Evolutionary conservation across 2,113 vertebrate species (phyloP), one percentile per base, ranked within the genome.

Genomic region (Neogobius melanostomus): DNA sequence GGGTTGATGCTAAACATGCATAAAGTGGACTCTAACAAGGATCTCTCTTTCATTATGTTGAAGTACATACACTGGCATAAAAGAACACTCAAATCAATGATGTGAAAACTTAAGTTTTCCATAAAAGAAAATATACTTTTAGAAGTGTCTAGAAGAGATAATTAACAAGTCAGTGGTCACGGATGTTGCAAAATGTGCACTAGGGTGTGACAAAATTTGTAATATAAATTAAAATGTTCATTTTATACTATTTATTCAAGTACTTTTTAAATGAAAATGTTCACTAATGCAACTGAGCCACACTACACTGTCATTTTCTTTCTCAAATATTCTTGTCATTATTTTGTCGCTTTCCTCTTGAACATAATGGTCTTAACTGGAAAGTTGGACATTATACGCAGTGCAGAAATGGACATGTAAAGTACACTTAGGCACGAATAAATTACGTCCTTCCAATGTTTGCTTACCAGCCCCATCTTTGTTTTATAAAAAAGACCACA

Each of bases 401-500:
- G 11, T 69, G 52, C n/a, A 66, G 48, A 64, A 36, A 36, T 65
- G 21, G 17, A 5, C 68, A 67, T 36, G 60, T 71, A 45, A 15
- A 61, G 64, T 44, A 67, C 11, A 7, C 47, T 47, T 28, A 17
- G 45, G 64, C 61, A 17, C 15, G 48, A 61, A 45, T 43, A 51
- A 70, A 63, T 66, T 16, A 52, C 64, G 10, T 46, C 62, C 14
- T 7, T 11, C 47, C 52, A 67, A 48, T 46, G 64, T 54, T 68
- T 54, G 52, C 28, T 54, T 43, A 71, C 10, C 51, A 48, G n/a
- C 72, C 65, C 62, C 44, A 8, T 64, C 28, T 66, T 64, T 64
- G 10, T 16, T 69, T 52, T 62, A 0, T 43, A 36, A 71, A 51
- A 75, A 74, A 64, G 21, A 11, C 43, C 16, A 56, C 17, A 78